These are phyloP conservation scores for Halcyon chelicuti DNA, from an alignment of 2,797 vertebrate species.

Conservation along the genomic window DNA sequence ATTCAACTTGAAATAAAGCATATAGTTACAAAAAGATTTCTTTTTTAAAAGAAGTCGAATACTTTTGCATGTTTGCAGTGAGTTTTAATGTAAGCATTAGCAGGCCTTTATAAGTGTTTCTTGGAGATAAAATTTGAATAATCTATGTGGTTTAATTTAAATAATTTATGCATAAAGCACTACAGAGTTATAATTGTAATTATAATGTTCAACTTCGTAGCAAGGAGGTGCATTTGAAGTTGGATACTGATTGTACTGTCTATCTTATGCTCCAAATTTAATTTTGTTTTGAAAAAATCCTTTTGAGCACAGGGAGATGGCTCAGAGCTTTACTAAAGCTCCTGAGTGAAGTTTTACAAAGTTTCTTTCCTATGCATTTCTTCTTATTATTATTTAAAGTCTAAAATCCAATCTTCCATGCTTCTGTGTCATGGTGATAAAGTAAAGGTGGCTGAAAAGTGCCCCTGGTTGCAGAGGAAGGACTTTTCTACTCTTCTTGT, in stretches of 20 bases:
- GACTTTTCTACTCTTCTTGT: constrained; percentile 51
- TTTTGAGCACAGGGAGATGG: constrained; percentile 54
- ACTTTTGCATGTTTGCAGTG: constrained; percentile 51
- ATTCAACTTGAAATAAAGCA: constrained; percentile 46
- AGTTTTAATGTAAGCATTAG: constrained; percentile 53
- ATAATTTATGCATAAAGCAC: constrained; percentile 81
- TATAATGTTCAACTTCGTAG: constrained; percentile 72
- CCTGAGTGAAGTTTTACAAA: constrained; percentile 66
- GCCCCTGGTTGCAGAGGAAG: constrained; percentile 58
- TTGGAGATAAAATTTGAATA: constrained; percentile 81
- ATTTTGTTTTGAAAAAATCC: constrained; percentile 69
- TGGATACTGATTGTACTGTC: constrained; percentile 54
- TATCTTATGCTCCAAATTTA: constrained; percentile 52
- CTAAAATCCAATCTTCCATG: constrained; percentile 76
- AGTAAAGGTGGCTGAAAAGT: constrained; percentile 59
- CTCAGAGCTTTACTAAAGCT: constrained; percentile 71
- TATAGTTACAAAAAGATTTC: constrained; percentile 3
- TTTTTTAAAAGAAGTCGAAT: background rate
- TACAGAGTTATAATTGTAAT: constrained; percentile 80
- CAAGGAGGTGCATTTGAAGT: constrained; percentile 73
- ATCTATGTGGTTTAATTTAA: constrained; percentile 78
- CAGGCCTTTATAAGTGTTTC: constrained; percentile 77
- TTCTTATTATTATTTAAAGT: constrained; percentile 55
- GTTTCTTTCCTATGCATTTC: constrained; percentile 41
- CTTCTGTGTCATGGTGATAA: constrained; percentile 75